A percentile compares a stretch with the other conserved stretches of the same genome.
These are phyloP conservation scores for Morphnarchus princeps DNA, from an alignment of 2,113 vertebrate genomes.

Conservation along the genomic window DNA sequence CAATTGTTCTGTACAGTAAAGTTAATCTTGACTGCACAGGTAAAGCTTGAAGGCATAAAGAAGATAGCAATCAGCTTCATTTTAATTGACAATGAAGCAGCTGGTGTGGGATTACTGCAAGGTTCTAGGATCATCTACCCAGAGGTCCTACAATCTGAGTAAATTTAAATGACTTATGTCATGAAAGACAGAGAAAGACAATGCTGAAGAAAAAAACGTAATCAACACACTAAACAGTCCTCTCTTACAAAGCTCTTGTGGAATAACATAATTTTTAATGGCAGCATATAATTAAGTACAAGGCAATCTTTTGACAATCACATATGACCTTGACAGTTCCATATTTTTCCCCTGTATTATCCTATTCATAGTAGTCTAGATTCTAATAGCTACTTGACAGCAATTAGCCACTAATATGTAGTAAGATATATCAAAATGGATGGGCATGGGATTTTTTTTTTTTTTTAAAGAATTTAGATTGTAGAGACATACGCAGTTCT, in stretches of 20 bases:
- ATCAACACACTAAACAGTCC: too few species aligned
- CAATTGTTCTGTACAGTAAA: accelerated
- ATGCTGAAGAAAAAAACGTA: neutral
- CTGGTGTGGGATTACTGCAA: neutral
- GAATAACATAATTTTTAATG: neutral
- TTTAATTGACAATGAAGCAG: neutral
- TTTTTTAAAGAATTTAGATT: neutral
- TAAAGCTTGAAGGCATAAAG: neutral
- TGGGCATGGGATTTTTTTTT: neutral
- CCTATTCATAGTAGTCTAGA: neutral
- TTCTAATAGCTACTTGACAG: neutral
- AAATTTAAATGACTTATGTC: neutral
- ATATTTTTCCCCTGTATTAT: neutral
- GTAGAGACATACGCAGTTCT: neutral
- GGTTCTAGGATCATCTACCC: neutral
- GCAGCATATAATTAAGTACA: neutral
- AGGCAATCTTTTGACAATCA: neutral
- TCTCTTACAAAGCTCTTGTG: neutral
- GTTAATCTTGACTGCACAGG: accelerated
- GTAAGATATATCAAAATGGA: neutral
- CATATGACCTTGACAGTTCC: neutral
- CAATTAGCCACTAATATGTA: neutral
- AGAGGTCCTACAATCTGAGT: neutral
- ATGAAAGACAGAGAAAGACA: neutral
- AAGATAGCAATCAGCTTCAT: accelerated